Evolutionary conservation across 2,888 invertebrate genomes (phyloP).

Genomic region (Erpobdella octoculata): DNA sequence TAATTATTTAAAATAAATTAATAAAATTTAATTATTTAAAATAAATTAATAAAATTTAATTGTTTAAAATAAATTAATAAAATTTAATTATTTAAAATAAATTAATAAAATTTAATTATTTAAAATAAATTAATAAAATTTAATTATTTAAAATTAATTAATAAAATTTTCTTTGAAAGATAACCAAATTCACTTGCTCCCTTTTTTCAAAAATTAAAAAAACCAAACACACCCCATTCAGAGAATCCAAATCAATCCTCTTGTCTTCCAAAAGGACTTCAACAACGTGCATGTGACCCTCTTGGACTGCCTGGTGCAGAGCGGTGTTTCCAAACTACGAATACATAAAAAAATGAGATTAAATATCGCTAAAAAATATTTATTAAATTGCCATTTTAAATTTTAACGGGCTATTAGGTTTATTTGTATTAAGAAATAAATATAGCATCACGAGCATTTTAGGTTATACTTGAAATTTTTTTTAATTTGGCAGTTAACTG

Average conservation of each 20-base stretch:
- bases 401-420: too few relatives aligned
- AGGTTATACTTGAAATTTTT: too few relatives aligned
- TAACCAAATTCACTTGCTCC: neutral
- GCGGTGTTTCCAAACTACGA: too few relatives aligned
- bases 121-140: neutral
- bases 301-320: conserved; percentile 97
- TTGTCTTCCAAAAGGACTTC: conserved; percentile 10
- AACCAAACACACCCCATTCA: neutral
- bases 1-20: too few relatives aligned
- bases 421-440: too few relatives aligned
- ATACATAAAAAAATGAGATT: too few relatives aligned
- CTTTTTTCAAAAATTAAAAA: neutral
- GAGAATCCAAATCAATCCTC: neutral
- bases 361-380: too few relatives aligned
- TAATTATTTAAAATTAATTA: neutral
- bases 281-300: conserved; percentile 78
- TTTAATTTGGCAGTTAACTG: too few relatives aligned
- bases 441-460: too few relatives aligned
- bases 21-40: too few relatives aligned
- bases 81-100: neutral
- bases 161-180: neutral
- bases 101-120: neutral
- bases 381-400: too few relatives aligned
- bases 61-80: neutral
- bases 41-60: neutral